phyloP scores from a whole-genome alignment of 1,140 invertebrate genomes.

The Drosophila aff. region DNA sequence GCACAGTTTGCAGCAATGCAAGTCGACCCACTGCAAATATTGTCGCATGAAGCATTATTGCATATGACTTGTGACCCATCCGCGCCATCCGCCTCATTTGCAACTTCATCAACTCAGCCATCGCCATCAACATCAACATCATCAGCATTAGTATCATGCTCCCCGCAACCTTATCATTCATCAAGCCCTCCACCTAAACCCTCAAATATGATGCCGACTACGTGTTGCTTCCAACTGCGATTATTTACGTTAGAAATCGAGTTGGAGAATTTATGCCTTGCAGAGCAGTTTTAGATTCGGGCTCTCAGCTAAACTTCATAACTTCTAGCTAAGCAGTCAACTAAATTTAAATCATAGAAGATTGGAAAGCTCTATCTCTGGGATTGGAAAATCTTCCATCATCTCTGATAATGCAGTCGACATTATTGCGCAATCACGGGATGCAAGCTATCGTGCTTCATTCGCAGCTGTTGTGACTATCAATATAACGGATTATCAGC shows the following conservation, averaged over 20 bases:
- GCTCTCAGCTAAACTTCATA: too few relatives aligned
- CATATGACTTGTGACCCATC: background rate
- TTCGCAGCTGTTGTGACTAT: too few relatives aligned
- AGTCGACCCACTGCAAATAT: background rate
- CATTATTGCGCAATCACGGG: background rate
- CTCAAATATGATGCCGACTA: background rate
- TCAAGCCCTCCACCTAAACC: background rate
- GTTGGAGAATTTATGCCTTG: background rate
- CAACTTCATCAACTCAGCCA: too few relatives aligned
- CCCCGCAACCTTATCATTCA: background rate
- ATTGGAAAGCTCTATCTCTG: too few relatives aligned
- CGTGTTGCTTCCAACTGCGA: background rate
- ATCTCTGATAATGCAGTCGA: background rate
- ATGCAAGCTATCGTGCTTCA: too few relatives aligned
- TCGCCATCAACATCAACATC: background rate
- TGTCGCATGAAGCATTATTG: background rate
- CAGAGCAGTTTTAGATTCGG: background rate
- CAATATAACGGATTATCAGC: too few relatives aligned
- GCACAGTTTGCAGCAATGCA: background rate
- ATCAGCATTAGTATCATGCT: background rate
- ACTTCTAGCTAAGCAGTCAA: background rate
- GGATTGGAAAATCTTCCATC: background rate
- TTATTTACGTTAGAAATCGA: background rate
- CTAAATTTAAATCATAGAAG: background rate
- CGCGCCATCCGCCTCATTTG: background rate